A percentile compares a stretch with the other conserved stretches of the same genome.
phyloP scores from a whole-genome alignment of 2,888 invertebrate species.

The Diogma glabrata region DNA sequence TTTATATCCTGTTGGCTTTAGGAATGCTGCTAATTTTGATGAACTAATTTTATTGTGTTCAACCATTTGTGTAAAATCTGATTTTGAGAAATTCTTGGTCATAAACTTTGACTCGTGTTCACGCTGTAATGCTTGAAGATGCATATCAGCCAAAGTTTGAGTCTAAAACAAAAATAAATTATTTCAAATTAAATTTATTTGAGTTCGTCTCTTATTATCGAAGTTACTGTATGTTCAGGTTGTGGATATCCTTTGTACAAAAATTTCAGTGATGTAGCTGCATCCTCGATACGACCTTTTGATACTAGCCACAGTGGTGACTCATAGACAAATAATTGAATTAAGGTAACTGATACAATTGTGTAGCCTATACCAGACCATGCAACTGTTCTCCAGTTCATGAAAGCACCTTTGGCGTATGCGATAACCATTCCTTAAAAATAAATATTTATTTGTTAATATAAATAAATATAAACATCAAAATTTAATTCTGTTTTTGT shows the following conservation, averaged over 20 bases:
- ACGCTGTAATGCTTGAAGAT: constrained; percentile 39
- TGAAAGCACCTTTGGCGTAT: constrained; percentile 42
- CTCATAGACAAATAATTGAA: constrained; percentile 42
- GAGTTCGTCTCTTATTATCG: neutral
- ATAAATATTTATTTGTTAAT: too few relatives aligned
- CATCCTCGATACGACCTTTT: constrained; percentile 42
- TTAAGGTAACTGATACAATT: constrained; percentile 39
- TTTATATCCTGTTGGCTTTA: constrained; percentile 46
- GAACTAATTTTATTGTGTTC: constrained; percentile 21
- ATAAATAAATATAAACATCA: too few relatives aligned
- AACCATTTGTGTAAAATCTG: constrained; percentile 24
- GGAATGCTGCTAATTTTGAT: constrained; percentile 34
- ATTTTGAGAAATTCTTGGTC: constrained; percentile 25
- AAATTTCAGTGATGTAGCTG: constrained; percentile 41
- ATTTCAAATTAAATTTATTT: neutral
- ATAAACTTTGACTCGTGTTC: constrained; percentile 41
- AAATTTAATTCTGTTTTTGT: constrained; percentile 13
- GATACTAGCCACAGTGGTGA: constrained; percentile 48
- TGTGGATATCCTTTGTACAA: constrained; percentile 37
- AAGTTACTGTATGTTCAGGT: constrained; percentile 33
- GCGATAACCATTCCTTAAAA: constrained; percentile 47
- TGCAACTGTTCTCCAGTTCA: constrained; percentile 44
- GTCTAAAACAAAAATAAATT: constrained; percentile 16
- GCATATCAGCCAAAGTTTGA: constrained; percentile 40
- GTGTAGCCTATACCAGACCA: constrained; percentile 43